Evolutionary conservation across 2,113 vertebrate genomes (phyloP), one percentile per base, ranked within the genome.

Genomic region (Onychostruthus taczanowskii): DNA sequence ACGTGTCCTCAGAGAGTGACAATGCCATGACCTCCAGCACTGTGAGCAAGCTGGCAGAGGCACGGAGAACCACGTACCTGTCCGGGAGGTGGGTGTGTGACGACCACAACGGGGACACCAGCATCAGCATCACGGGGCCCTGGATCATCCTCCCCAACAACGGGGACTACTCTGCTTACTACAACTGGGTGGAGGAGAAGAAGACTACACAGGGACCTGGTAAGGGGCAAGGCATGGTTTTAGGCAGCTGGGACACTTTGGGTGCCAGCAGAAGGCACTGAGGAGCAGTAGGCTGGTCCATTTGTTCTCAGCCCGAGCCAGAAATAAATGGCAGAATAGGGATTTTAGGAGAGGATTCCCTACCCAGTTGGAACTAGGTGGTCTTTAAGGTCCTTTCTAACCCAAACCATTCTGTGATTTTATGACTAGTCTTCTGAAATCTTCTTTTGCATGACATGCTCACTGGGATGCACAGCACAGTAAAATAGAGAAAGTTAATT

Each of bases 51-150:
- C 98, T 99, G 31, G 99, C 99, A 0, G 99, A 99, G 83, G 99
- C 99, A 11, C 98, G 99, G 16, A 97, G 99, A 88, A 99, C 99
- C 39, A 99, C 99, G 1, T 99, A 99, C 95, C 98, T 99, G 86
- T 99, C 99, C 0, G 99, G 99, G 31, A 98, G 99, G 84, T 99
- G 99, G 99, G 98, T 99, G 97, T 99, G 99, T 89, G 99, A 99
- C 1, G 99, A 99, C 61, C 99, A 99, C 95, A 99, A 99, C 0
- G 99, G 99, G 28, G 99, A 99, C 96, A 99, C 99, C 93, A 99
- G 99, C 98, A 99, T 99, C 93, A 98, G 98, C 96, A 99, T 99
- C 94, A 98, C 99, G 1, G 99, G 99, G 14, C 98, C 99, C 12
- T 98, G 98, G 90, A 99, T 99, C 59, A 98, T 98, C 31, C 98